Conservation (phyloP, 2,888 invertebrate species). For the Drosophila mettleri region DNA sequence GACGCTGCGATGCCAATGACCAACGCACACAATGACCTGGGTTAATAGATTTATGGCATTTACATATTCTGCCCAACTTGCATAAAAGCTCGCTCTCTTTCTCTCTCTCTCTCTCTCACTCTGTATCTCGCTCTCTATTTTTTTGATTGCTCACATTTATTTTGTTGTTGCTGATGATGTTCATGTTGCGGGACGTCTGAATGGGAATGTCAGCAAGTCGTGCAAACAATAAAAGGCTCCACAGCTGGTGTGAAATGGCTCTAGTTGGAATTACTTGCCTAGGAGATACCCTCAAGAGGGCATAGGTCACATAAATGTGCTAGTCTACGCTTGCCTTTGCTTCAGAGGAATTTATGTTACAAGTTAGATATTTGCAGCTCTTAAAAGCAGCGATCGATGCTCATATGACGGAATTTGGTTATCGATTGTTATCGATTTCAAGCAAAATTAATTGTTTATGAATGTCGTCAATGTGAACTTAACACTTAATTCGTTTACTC, state of each 20-base stretch:
- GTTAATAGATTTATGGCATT: conserved; percentile 67
- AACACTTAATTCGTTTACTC: background rate
- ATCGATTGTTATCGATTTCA: too few relatives aligned
- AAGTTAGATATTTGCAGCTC: too few relatives aligned
- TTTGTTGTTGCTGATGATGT: conserved; percentile 25
- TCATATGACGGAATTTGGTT: too few relatives aligned
- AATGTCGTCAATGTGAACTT: too few relatives aligned
- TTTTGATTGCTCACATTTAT: conserved; percentile 55
- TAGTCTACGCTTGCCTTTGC: background rate
- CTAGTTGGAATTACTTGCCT: background rate
- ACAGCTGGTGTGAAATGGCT: conserved; percentile 1
- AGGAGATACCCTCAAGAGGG: background rate
- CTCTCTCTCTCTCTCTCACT: too few relatives aligned
- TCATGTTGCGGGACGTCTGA: conserved; percentile 50
- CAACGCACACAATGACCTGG: conserved; percentile 41
- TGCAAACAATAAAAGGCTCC: conserved; percentile 60
- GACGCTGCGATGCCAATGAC: conserved; percentile 49
- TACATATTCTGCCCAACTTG: conserved; percentile 48
- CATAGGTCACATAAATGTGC: background rate
- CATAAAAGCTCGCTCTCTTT: conserved; percentile 7
- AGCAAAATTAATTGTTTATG: too few relatives aligned
- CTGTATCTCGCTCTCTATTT: background rate
- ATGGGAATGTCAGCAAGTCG: conserved; percentile 69
- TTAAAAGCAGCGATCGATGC: too few relatives aligned
- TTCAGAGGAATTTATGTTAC: too few relatives aligned